These are phyloP conservation scores for Drosophila pectinifera DNA, from an alignment of 1,140 invertebrate genomes.

Conservation along the genomic window DNA sequence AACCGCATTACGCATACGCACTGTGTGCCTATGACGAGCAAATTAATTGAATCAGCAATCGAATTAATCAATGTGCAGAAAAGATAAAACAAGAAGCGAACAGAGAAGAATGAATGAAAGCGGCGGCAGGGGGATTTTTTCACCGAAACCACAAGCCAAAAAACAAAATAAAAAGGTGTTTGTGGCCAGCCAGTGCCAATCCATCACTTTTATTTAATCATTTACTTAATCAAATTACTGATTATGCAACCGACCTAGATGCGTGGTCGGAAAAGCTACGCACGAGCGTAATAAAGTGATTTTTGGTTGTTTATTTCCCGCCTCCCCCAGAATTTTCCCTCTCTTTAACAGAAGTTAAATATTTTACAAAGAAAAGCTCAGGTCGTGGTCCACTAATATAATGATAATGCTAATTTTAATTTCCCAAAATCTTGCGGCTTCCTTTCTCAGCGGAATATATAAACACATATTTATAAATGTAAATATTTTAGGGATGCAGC, in stretches of 20 bases:
- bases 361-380: not conserved
- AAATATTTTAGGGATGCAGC: not conserved
- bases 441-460: too few species aligned
- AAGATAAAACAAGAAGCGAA: slow-evolving; percentile 22
- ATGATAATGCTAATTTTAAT: not conserved
- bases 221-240: slow-evolving; percentile 77
- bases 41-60: slow-evolving; percentile 59
- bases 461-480: not conserved
- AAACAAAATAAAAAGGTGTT: slow-evolving; percentile 12
- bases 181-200: slow-evolving; percentile 22
- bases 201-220: slow-evolving; percentile 75
- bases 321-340: not conserved
- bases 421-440: too few species aligned
- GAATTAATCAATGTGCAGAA: slow-evolving; percentile 62
- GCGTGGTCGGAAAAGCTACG: slow-evolving; percentile 5
- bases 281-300: slow-evolving; percentile 8
- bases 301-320: slow-evolving; percentile 4
- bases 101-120: slow-evolving; percentile 42
- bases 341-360: not conserved
- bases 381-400: not conserved
- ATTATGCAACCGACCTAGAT: slow-evolving; percentile 51
- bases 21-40: slow-evolving; percentile 5
- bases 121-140: not conserved
- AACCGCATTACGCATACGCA: slow-evolving; percentile 36
- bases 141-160: not conserved